Evolutionary conservation across 2,888 invertebrate species (phyloP), one percentile per base, ranked within the genome.

Genomic region (Campoplex capitator): DNA sequence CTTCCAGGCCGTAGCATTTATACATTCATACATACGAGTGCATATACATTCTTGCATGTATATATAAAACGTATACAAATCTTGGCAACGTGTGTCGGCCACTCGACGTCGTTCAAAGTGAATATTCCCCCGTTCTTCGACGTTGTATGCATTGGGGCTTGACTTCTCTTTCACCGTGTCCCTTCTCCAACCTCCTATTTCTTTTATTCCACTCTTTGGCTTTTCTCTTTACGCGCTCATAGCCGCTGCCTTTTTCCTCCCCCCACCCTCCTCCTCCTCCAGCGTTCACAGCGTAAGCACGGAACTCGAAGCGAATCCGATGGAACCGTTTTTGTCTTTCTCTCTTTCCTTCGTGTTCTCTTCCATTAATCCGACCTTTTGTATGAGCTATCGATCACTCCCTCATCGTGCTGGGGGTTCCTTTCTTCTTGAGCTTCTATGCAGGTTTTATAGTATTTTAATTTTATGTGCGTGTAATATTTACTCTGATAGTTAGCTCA

Each of bases 291-390:
- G 81, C 32, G 62, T 68, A 56, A 75, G 79, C 84, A 75, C 81
- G 73, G 45, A 83, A 62, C 77, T 84, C 84, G 7, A 51, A 87
- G 81, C 84, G 84, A 76, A 74, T 38, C 70, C 54, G 84, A 87
- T 84, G 87, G 84, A 87, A 87, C 75, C 77, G 86, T 83, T 77
- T 83, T 80, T 77, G 56, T 45, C 79, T 65, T 73, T 68, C 51
- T 73, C 23, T 62, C 23, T 62, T 65, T 18, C 16, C 38, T 51
- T 45, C 77, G 48, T 45, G 45, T 79, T 76, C 81, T 87, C 89
- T 90, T 92, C 92, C 90, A 91, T 92, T 92, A 92, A 92, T 91
- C 91, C 90, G 90, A 92, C 89, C 91, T 92, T 92, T 91, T 90
- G 89, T 91, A 88, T 68, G 88, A 84, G 81, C 90, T 90, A 92